Evolutionary conservation across 2,888 invertebrate species (phyloP), one percentile per base, ranked within the genome.

Genomic region (Pyrochroa serraticornis): DNA sequence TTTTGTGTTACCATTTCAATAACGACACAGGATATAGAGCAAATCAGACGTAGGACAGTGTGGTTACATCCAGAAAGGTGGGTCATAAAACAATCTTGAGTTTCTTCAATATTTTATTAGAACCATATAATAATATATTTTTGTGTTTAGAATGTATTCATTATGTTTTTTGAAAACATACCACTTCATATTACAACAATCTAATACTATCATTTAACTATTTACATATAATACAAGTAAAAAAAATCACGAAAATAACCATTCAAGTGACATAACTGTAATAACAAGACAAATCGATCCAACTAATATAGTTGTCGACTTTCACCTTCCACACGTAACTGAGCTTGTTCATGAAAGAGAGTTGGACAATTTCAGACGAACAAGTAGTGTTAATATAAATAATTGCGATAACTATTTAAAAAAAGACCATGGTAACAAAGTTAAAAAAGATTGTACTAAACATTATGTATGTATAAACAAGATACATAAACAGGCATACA

Each of bases 171-270:
- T 70, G 67, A 71, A 75, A 75, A 76, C 73, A 73, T 72, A 73
- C 68, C 71, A 72, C 68, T 70, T 59, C 71, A 72, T 71, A 69
- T 70, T 69, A 71, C 69, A 73, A 65, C 66, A 67, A 62, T 55
- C 63, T 67, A 65, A 65, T 61, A 64, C 59, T 62, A 65, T 58
- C 44, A 62, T 44, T 65, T 58, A 55, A 67, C 50, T 77, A 77
- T 77, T 65, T 77, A 77, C 76, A 76, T 74, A 77, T 75, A 75
- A 72, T 76, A 77, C 76, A 76, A 71, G 70, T 72, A 75, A 69
- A 71, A 69, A 22, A 76, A 75, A 70, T 71, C 69, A 71, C 71
- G 71, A 71, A 70, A 71, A 73, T 74, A 73, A 75, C 71, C 68
- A 69, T 65, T 66, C 54, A 65, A 64, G 63, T 62, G 68, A 63